Evolutionary conservation across 2,113 vertebrate species (phyloP), one percentile per base, ranked within the genome.

Genomic region (Malurus cyaneus): DNA sequence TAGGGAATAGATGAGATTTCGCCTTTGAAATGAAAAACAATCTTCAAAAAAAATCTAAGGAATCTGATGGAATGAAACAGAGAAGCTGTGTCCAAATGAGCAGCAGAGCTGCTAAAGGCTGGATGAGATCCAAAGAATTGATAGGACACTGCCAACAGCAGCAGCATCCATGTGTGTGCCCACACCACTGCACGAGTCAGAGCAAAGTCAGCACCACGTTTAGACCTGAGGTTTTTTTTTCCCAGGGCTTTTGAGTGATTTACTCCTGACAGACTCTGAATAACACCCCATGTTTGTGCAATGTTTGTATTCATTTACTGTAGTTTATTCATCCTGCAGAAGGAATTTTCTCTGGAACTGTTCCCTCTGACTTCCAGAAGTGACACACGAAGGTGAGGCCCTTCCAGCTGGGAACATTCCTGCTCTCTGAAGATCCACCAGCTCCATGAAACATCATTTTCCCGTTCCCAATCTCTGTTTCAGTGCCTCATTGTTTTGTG

Each of bases 31-130:
- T 11, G 18, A 15, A 50, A 69, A 71, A 60, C 21, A 50, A 1
- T 14, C 26, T 49, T 52, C 2, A 52, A 56, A 65, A 73, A 3
- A 0, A 2, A 7, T 31, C 1, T 57, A 15, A 49, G 6, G 14
- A 46, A 23, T 77, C 9, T 52, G 46, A 53, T 62, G 39, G 46
- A 73, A 64, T 32, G 7, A 61, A 36, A 46, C 14, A 3, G 17
- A 81, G 70, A 41, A 18, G 10, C 14, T 72, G 7, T 36, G 72
- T n/a, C 76, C 18, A 10, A 28, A 8, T 7, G 46, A 88, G 50
- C 46, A 69, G 44, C 67, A 41, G 61, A 88, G 70, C 29, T 60
- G 57, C 29, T 39, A 15, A 31, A 66, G 46, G 46, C 53, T 64
- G 31, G 53, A 11, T 18, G 39, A 79, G 62, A 2, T 26, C 52